Evolutionary conservation across 2,888 invertebrate genomes (phyloP), one percentile per base, ranked within the genome.

Genomic region (Parnassius smintheus): DNA sequence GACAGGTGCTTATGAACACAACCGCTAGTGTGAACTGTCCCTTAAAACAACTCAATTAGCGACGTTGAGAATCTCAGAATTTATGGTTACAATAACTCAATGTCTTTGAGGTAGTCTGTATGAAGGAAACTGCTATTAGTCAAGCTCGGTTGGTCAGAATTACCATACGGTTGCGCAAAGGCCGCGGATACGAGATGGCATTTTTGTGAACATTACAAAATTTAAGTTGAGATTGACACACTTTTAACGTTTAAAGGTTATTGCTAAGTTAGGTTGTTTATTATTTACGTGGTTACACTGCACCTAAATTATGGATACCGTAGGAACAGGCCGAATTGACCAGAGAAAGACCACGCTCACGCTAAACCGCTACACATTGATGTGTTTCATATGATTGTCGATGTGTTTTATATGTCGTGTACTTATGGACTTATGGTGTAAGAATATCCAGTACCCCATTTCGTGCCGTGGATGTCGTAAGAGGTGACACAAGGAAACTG

Each of bases 21-120:
- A 44, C 11, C 44, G 44, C 49, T 49, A 13, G 13, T 49, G 13
- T 13, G 49, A 18, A 13, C 13, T 13, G 13, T 13, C 13, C 9
- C 49, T 49, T 18, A 46, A 46, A 45, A 59, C 53, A 59, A 52
- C 59, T 59, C 46, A 59, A 59, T 59, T 53, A 35, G 55, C 11
- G 13, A 53, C 51, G 25, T 44, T 11, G 44, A 25, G 45, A 59
- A 46, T 46, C 52, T 52, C n/a, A n/a, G 18, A 25, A 53, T 59
- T 53, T 59, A 59, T 59, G 18, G 11, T 9, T 35, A 35, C 52
- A n/a, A 52, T 59, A 45, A 52, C 11, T 59, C 59, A 59, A 53
- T 35, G 59, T 59, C 59, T 44, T 55, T 18, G 55, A 18, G 13
- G 35, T 35, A 9, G 11, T 2, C 25, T 7, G 25, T 11, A 25